Evolutionary conservation across 1,140 invertebrate species (phyloP).

Genomic region (Drosophila repletoides): DNA sequence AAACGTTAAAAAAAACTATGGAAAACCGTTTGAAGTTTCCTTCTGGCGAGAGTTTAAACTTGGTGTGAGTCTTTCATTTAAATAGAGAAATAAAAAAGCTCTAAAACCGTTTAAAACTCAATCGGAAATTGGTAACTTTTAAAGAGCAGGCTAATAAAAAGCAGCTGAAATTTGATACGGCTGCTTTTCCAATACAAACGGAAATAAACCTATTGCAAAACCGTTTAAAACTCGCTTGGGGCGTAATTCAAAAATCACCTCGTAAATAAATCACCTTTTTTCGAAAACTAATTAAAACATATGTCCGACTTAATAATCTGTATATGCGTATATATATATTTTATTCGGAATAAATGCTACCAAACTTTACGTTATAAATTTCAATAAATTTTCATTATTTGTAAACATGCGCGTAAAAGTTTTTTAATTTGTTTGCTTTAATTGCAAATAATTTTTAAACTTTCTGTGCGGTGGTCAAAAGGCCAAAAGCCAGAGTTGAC

Average conservation of each 20-base stretch:
- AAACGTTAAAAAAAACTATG: no score
- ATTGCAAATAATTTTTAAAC: slow-evolving; percentile 77
- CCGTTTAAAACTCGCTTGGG: no score
- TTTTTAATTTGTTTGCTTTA: slow-evolving; percentile 78
- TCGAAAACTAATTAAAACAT: slow-evolving; percentile 14
- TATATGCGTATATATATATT: background rate
- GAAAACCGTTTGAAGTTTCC: no score
- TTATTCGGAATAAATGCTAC: slow-evolving; percentile 19
- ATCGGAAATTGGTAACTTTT: no score
- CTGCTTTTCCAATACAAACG: no score
- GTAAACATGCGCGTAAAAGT: slow-evolving; percentile 47
- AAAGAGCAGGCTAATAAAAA: no score
- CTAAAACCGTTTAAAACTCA: no score
- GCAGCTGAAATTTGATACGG: no score
- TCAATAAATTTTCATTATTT: slow-evolving; percentile 50
- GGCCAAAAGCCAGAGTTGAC: slow-evolving; percentile 39
- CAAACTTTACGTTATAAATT: slow-evolving; percentile 35
- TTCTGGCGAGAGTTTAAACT: no score
- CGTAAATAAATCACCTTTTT: slow-evolving; percentile 2
- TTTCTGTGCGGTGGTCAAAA: slow-evolving; percentile 36
- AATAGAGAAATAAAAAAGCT: no score
- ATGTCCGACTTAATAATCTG: slow-evolving; percentile 16
- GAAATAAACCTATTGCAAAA: no score
- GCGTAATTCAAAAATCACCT: background rate
- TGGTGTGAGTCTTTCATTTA: no score